phyloP scores from a whole-genome alignment of 2,113 vertebrate species.

The Procavia capensis region DNA sequence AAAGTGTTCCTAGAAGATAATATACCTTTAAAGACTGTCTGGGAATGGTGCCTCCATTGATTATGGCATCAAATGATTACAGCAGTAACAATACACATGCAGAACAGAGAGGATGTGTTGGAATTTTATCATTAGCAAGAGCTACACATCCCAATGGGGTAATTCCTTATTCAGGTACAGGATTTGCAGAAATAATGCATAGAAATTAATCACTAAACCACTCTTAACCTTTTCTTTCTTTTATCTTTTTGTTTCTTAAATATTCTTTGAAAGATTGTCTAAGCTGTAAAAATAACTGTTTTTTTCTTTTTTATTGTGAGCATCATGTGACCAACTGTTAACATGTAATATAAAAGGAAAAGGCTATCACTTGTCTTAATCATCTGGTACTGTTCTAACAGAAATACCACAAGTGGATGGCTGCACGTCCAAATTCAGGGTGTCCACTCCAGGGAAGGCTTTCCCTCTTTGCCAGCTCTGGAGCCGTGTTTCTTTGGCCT shows the following conservation, averaged over 20 bases:
- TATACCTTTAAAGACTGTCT: constrained; percentile 38
- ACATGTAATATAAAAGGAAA: neutral
- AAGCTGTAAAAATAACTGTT: neutral
- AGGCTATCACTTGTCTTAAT: no score
- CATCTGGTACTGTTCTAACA: no score
- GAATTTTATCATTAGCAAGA: neutral
- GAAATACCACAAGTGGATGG: no score
- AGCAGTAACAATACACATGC: neutral
- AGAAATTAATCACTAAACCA: neutral
- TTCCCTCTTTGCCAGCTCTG: no score
- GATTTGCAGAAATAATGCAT: neutral
- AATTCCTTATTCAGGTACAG: neutral
- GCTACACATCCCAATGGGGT: neutral
- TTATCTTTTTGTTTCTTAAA: neutral
- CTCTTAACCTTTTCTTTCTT: neutral
- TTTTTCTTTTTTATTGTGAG: neutral
- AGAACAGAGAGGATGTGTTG: neutral
- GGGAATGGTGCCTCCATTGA: constrained; percentile 9
- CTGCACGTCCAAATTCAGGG: no score
- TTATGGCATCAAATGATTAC: constrained; percentile 5
- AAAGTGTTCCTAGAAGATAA: neutral
- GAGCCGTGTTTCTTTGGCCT: no score
- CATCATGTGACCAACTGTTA: neutral
- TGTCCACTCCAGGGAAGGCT: no score
- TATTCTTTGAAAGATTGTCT: neutral